A percentile compares a stretch with the other conserved stretches of the same genome.
Conservation (phyloP, 1,140 invertebrate species). For the Drosophila leontia region DNA sequence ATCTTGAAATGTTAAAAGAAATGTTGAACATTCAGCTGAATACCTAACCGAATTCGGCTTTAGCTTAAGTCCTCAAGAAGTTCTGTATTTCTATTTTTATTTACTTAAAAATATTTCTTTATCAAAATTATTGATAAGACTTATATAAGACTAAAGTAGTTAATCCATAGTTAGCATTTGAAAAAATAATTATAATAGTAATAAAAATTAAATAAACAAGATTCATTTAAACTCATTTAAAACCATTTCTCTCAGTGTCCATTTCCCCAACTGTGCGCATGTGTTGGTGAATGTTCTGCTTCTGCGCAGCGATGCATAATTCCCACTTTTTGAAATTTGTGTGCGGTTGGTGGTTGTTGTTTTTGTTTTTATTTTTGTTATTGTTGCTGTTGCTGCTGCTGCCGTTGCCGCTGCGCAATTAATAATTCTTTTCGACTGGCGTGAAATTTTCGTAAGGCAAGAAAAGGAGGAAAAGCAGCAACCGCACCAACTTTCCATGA, state of each 20-base stretch:
- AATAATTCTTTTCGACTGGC: conserved; percentile 82
- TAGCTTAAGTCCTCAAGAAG: too few species aligned
- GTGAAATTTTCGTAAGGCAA: conserved; percentile 81
- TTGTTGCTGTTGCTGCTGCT: conserved; percentile 20
- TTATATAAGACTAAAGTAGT: too few species aligned
- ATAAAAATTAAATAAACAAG: neutral
- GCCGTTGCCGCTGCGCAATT: conserved; percentile 72
- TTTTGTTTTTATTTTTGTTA: conserved; percentile 35
- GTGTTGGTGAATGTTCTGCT: conserved; percentile 64
- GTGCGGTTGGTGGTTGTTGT: conserved; percentile 33
- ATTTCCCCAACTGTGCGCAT: conserved; percentile 22
- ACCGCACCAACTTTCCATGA: conserved; percentile 79
- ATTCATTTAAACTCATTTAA: neutral
- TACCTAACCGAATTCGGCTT: too few species aligned
- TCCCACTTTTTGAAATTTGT: conserved; percentile 71
- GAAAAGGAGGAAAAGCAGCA: conserved; percentile 53
- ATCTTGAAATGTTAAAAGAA: too few species aligned
- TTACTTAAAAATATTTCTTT: neutral
- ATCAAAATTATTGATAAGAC: neutral
- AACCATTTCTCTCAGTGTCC: neutral
- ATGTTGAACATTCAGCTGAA: too few species aligned
- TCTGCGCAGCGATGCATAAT: conserved; percentile 82
- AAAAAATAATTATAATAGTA: neutral
- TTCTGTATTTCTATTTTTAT: too few species aligned
- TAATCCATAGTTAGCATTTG: too few species aligned